Conservation (phyloP, 2,113 vertebrate species). For the Fregata magnificens region DNA sequence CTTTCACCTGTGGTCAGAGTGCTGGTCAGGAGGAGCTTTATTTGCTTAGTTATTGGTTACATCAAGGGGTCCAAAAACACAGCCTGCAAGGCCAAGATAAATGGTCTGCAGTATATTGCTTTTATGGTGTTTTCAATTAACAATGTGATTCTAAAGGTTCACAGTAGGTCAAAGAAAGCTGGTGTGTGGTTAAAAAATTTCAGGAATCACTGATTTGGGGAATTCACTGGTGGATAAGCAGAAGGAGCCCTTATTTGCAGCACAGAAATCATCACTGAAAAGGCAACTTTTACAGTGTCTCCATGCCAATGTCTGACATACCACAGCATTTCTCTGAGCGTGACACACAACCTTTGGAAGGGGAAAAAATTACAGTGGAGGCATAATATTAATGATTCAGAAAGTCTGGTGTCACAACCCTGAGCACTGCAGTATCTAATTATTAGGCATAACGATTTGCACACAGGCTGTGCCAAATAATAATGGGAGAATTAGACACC, state of each 20-base stretch:
- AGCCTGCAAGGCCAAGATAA: background rate
- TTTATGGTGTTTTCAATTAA: slow-evolving; percentile 18
- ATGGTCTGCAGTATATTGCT: background rate
- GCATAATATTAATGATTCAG: slow-evolving; percentile 41
- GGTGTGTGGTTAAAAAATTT: background rate
- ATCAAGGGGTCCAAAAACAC: background rate
- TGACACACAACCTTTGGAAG: background rate
- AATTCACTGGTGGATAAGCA: background rate
- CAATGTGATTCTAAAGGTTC: background rate
- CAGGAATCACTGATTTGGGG: background rate
- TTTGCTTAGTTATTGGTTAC: background rate
- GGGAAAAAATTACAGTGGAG: background rate
- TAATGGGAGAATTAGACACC: slow-evolving; percentile 26
- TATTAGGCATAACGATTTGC: slow-evolving; percentile 29
- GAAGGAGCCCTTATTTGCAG: background rate
- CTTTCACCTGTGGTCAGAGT: background rate
- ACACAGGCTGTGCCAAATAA: slow-evolving; percentile 36
- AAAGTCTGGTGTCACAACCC: slow-evolving; percentile 36
- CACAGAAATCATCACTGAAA: background rate
- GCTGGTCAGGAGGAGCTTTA: background rate
- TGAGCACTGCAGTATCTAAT: slow-evolving; percentile 22
- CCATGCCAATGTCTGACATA: background rate
- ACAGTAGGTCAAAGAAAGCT: background rate
- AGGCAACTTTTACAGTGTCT: background rate
- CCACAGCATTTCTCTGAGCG: background rate